A percentile compares a stretch with the other conserved stretches of the same genome.
phyloP scores from a whole-genome alignment of 2,888 invertebrate genomes.

The Lithosia quadra region DNA sequence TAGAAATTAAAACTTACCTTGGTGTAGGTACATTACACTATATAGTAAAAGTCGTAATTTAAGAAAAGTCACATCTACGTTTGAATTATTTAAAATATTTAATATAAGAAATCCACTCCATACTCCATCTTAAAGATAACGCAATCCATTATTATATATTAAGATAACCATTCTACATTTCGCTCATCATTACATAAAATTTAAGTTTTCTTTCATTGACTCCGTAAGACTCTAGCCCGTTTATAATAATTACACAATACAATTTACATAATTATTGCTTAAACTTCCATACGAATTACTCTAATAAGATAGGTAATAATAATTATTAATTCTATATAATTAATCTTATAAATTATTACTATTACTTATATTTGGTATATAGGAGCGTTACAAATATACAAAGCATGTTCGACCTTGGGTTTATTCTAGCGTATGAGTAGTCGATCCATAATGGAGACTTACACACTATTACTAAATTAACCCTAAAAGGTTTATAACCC shows the following conservation, averaged over 20 bases:
- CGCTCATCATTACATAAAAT: not conserved
- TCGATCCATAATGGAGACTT: constrained; percentile 75
- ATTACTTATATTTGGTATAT: constrained; percentile 71
- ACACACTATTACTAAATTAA: constrained; percentile 53
- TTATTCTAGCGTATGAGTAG: constrained; percentile 86
- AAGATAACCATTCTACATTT: not conserved
- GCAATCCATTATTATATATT: constrained; percentile 6
- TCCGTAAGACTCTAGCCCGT: constrained; percentile 13
- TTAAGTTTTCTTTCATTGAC: not conserved
- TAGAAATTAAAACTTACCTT: constrained; percentile 63
- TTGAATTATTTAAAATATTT: constrained; percentile 37
- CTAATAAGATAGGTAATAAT: constrained; percentile 19
- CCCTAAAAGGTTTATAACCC: constrained; percentile 75
- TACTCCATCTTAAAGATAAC: constrained; percentile 15
- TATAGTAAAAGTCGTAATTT: constrained; percentile 41
- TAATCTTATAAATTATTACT: constrained; percentile 35
- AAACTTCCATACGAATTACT: constrained; percentile 37
- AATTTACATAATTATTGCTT: constrained; percentile 49
- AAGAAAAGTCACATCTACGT: constrained; percentile 49
- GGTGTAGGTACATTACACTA: constrained; percentile 59
- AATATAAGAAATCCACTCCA: constrained; percentile 25
- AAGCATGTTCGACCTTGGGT: constrained; percentile 84
- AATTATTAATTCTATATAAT: constrained; percentile 31
- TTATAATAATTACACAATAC: constrained; percentile 14
- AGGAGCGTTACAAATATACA: constrained; percentile 79